phyloP scores from a whole-genome alignment of 2,113 vertebrate species.

The Thunnus thynnus region DNA sequence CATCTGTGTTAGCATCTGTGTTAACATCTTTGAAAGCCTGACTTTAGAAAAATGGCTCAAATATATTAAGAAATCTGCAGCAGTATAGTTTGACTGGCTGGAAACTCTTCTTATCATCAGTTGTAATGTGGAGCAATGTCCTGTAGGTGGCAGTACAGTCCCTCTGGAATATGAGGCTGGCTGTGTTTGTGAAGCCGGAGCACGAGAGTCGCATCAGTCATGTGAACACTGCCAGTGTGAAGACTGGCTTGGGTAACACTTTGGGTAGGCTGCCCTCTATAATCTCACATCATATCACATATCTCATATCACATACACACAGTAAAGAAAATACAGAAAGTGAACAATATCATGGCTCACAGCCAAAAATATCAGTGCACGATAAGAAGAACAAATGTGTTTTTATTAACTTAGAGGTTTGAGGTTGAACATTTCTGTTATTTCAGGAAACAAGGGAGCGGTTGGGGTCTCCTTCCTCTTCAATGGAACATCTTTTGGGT shows the following conservation, averaged over 20 bases:
- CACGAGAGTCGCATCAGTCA: conserved; percentile 88
- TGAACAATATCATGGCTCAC: not conserved
- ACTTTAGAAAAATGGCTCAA: not conserved
- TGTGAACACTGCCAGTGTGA: conserved; percentile 89
- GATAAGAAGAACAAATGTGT: conserved; percentile 8
- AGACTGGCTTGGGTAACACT: conserved; percentile 90
- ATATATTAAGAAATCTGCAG: not conserved
- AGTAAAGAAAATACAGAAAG: conserved; percentile 12
- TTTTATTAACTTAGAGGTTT: conserved; percentile 15
- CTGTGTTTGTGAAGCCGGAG: conserved; percentile 89
- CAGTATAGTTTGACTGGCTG: not conserved
- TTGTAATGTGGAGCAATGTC: conserved; percentile 50
- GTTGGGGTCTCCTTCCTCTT: conserved; percentile 90
- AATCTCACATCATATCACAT: not conserved
- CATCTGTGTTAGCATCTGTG: not conserved
- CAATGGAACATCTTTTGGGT: conserved; percentile 89
- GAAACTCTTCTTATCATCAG: not conserved
- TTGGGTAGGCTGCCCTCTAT: conserved; percentile 80
- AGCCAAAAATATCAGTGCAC: not conserved
- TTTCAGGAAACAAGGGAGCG: conserved; percentile 90
- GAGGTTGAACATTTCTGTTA: not conserved
- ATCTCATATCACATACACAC: not conserved
- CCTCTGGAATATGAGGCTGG: conserved; percentile 91
- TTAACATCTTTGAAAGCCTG: no score
- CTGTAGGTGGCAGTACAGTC: conserved; percentile 90